Conservation (phyloP, 1,140 invertebrate species). For the Medauroidea extradentata region DNA sequence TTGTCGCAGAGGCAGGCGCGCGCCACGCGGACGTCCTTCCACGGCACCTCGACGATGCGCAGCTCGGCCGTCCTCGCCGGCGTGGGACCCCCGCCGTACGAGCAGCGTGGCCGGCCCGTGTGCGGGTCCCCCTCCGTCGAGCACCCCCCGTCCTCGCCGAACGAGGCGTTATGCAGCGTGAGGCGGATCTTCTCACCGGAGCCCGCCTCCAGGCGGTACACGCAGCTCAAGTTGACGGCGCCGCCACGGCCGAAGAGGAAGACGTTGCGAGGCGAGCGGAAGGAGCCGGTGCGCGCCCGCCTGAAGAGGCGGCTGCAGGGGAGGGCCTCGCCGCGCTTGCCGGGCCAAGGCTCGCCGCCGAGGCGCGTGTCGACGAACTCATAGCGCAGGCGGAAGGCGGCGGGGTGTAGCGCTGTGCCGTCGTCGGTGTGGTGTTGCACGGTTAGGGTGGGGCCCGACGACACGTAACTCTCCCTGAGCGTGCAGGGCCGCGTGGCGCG, state of each 20-base stretch:
- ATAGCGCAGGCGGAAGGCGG: constrained; percentile 54
- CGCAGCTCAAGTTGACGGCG: constrained; percentile 63
- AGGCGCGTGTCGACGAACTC: constrained; percentile 80
- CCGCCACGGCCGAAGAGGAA: constrained; percentile 74
- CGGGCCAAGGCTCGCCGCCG: constrained; percentile 60
- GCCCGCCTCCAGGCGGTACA: constrained; percentile 66
- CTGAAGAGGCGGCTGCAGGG: constrained; percentile 52
- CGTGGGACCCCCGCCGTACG: constrained; percentile 51
- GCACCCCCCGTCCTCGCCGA: constrained; percentile 60
- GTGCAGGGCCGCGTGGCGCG: constrained; percentile 70
- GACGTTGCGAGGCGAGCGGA: constrained; percentile 67
- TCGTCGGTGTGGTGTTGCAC: constrained; percentile 30
- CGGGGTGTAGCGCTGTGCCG: constrained; percentile 51
- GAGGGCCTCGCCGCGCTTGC: constrained; percentile 28
- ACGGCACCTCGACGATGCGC: constrained; percentile 59
- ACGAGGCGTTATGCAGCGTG: constrained; percentile 64
- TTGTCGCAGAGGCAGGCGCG: constrained; percentile 68
- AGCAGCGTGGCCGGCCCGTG: constrained; percentile 55
- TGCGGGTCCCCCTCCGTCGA: constrained; percentile 65
- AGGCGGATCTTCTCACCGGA: constrained; percentile 54
- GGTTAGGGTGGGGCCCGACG: constrained; percentile 47
- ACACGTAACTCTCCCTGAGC: constrained; percentile 72
- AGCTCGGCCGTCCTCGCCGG: constrained; percentile 52
- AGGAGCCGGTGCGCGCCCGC: constrained; percentile 52
- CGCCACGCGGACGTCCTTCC: constrained; percentile 56